Base-by-base conservation (phyloP, 2,888 invertebrate species). In the Himalopsyche anomala region DNA sequence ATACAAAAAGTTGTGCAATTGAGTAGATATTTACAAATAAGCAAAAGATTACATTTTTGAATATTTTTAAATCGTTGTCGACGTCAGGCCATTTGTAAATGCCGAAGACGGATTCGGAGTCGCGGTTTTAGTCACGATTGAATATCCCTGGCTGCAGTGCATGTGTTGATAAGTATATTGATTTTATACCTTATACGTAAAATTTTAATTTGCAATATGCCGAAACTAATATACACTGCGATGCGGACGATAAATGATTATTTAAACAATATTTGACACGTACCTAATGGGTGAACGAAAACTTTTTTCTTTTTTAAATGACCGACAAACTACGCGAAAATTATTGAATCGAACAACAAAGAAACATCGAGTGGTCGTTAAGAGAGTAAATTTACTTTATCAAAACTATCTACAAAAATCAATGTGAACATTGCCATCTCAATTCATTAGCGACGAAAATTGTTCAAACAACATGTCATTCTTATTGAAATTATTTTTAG, bases 291-390 rank as follows among this genome's bases (percentile, higher is more conserved):
- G 36, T 9, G 19, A 69, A 4, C 69, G 56, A 56, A 36, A 69
- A 69, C 28, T 17, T 36, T 74, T 74, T 74, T 74, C 15, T 9
- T 36, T 15, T 74, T 38, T 2, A 74, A 15, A 28, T 74, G 4
- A 38, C 36, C 1, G 15, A 28, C 69, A 36, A 28, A 38, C 36
- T 38, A 36, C 74, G 36, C 74, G 74, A 38, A 74, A 74, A 74
- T 38, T 38, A 62, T 19, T 62, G 62, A 74, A 74, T 74, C 74
- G 36, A 38, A 74, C 36, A 74, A 74, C 74, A 74, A 74, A 74
- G 74, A 36, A 12, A 12, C 74, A 74, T 12, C 28, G 36, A 36
- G 11, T 74, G 74, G 74, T 36, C 74, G 74, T 74, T 74, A 74
- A 15, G 36, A 74, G 36, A 74, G 74, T 36, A 74, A 74, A 74